These are phyloP conservation scores for Oscheius myriophilus DNA, from an alignment of 2,888 invertebrate species.

Conservation along the genomic window DNA sequence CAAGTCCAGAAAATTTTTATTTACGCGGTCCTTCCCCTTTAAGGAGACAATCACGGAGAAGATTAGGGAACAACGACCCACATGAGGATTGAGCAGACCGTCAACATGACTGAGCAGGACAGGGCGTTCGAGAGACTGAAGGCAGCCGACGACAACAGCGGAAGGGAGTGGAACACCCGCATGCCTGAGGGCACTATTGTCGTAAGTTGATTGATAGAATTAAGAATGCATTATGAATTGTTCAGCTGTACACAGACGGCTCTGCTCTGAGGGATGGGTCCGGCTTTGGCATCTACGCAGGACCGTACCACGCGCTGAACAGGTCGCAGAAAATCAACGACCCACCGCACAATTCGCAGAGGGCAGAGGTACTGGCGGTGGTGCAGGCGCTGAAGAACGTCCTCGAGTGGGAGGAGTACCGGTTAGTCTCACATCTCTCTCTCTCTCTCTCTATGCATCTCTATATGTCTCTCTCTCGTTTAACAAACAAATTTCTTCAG, in stretches of 20 bases:
- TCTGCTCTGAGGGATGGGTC: neutral
- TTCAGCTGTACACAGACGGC: slow-evolving; percentile 19
- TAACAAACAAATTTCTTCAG: neutral
- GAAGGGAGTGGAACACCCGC: slow-evolving; percentile 17
- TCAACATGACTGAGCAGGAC: slow-evolving; percentile 1
- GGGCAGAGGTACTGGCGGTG: slow-evolving; percentile 15
- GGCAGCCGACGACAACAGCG: slow-evolving; percentile 7
- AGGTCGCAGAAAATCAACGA: slow-evolving; percentile 2
- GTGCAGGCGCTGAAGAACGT: slow-evolving; percentile 16
- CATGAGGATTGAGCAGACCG: slow-evolving; percentile 1
- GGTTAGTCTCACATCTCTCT: too few species aligned
- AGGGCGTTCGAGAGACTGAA: neutral
- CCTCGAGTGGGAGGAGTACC: slow-evolving; percentile 6
- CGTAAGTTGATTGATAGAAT: neutral
- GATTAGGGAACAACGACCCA: too few species aligned
- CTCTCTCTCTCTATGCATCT: too few species aligned
- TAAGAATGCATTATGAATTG: neutral
- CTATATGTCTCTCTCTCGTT: neutral
- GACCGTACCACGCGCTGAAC: slow-evolving; percentile 20
- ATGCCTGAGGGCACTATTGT: slow-evolving; percentile 9
- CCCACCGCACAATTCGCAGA: slow-evolving; percentile 5
- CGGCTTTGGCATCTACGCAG: slow-evolving; percentile 15
- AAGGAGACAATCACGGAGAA: too few species aligned
- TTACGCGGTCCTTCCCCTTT: too few species aligned
- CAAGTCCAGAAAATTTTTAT: too few species aligned